Conservation (phyloP, 2,888 invertebrate genomes). For the Liopterus haemorrhoidalis region DNA sequence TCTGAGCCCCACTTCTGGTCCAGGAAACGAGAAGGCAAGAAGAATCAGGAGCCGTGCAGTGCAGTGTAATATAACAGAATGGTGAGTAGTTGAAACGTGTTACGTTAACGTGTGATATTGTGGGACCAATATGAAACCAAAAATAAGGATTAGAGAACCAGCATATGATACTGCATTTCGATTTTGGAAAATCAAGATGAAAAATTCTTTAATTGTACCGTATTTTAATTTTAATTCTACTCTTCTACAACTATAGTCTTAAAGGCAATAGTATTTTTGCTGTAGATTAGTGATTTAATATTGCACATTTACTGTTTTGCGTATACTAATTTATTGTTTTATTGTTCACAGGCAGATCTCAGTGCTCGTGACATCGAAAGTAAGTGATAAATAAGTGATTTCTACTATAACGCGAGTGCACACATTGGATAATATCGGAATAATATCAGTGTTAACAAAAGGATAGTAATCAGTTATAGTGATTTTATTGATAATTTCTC, state of each 20-base stretch:
- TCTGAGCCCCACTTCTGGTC: constrained; percentile 72
- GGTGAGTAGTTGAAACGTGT: constrained; percentile 40
- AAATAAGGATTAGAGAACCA: constrained; percentile 34
- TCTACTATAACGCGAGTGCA: no score
- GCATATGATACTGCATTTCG: constrained; percentile 41
- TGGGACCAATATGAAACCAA: neutral
- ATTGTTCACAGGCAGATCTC: constrained; percentile 72
- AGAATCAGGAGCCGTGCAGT: constrained; percentile 24
- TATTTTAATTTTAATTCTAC: constrained; percentile 10
- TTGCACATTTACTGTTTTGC: neutral
- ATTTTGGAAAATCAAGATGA: constrained; percentile 44
- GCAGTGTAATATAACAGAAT: constrained; percentile 40
- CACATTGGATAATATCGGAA: no score
- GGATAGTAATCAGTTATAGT: no score
- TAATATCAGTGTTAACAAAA: no score
- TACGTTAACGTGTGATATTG: no score
- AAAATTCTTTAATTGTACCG: constrained; percentile 43
- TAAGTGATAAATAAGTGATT: no score
- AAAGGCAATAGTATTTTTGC: neutral
- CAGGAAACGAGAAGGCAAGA: constrained; percentile 67
- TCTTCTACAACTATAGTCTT: neutral
- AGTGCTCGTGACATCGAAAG: constrained; percentile 84
- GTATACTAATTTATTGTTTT: no score
- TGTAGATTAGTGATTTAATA: neutral
- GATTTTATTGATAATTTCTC: no score